phyloP scores from a whole-genome alignment of 2,113 vertebrate species.

The Dicrurus megarhynchus region DNA sequence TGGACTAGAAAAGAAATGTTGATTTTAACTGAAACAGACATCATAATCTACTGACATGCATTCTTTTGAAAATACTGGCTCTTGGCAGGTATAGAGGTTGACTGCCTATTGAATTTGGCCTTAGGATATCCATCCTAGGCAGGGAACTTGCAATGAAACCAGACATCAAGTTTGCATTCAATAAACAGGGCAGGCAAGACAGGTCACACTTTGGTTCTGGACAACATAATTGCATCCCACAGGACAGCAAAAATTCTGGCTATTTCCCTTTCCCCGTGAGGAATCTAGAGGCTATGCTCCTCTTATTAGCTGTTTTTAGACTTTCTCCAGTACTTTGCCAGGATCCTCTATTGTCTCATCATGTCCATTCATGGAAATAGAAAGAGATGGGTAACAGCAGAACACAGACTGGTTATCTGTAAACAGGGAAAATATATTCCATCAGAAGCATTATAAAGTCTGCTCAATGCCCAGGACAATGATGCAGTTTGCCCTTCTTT shows the following conservation, averaged over 20 bases:
- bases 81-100: slow-evolving; percentile 58
- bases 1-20: slow-evolving; percentile 69
- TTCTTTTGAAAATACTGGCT: slow-evolving; percentile 53
- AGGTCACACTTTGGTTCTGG: slow-evolving; percentile 46
- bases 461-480: background rate
- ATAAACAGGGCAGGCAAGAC: slow-evolving; percentile 45
- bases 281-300: slow-evolving; percentile 16
- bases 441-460: background rate
- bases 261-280: background rate
- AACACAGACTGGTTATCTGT: background rate
- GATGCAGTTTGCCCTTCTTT: background rate
- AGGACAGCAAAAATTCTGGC: slow-evolving; percentile 56
- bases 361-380: background rate
- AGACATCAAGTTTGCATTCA: slow-evolving; percentile 61
- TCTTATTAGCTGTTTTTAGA: slow-evolving; percentile 30
- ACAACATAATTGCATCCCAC: slow-evolving; percentile 66
- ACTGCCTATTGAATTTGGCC: slow-evolving; percentile 69
- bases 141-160: slow-evolving; percentile 57
- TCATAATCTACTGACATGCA: slow-evolving; percentile 63
- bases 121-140: slow-evolving; percentile 50
- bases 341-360: background rate
- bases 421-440: background rate
- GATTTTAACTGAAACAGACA: slow-evolving; percentile 73
- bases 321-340: background rate
- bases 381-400: background rate